A percentile compares a stretch with the other conserved stretches of the same genome.
These are phyloP conservation scores for Bathynomus jamesi DNA, from an alignment of 1,140 invertebrate genomes.

Conservation along the genomic window DNA sequence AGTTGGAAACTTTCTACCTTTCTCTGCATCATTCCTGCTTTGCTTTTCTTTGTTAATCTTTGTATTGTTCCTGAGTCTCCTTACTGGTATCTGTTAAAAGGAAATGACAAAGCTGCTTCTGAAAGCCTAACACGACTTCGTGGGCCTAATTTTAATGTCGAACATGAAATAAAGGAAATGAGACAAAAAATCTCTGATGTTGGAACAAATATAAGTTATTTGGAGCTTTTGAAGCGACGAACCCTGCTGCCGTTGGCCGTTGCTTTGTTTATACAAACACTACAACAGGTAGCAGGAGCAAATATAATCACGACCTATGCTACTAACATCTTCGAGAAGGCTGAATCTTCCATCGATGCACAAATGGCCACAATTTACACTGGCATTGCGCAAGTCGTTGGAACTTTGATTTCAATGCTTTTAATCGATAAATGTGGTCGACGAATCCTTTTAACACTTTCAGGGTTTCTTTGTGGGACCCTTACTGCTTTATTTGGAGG, in stretches of 20 bases:
- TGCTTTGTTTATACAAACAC: conserved; percentile 18
- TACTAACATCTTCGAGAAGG: conserved; percentile 16
- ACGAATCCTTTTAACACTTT: conserved; percentile 7
- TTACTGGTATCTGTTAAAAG: conserved; percentile 21
- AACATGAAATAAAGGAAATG: conserved; percentile 10
- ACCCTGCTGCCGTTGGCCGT: conserved; percentile 20
- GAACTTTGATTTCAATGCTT: conserved; percentile 14
- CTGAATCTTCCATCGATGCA: conserved; percentile 5
- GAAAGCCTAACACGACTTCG: conserved; percentile 12
- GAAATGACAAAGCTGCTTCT: conserved; percentile 1
- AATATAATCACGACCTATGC: conserved; percentile 28
- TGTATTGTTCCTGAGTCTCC: conserved; percentile 19
- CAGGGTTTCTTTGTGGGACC: background rate
- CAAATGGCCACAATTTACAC: conserved; percentile 15
- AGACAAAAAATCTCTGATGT: conserved; percentile 13
- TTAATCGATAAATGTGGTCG: conserved; percentile 15
- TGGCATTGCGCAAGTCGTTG: conserved; percentile 18
- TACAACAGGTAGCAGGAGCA: conserved; percentile 18
- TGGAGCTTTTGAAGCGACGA: conserved; percentile 16
- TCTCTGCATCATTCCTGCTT: background rate
- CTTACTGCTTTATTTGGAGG: background rate
- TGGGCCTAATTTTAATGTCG: conserved; percentile 16
- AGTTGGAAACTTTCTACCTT: conserved; percentile 21
- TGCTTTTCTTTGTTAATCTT: conserved; percentile 2
- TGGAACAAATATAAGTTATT: conserved; percentile 13